phyloP scores from a whole-genome alignment of 2,113 vertebrate species.

The Pterocles gutturalis region DNA sequence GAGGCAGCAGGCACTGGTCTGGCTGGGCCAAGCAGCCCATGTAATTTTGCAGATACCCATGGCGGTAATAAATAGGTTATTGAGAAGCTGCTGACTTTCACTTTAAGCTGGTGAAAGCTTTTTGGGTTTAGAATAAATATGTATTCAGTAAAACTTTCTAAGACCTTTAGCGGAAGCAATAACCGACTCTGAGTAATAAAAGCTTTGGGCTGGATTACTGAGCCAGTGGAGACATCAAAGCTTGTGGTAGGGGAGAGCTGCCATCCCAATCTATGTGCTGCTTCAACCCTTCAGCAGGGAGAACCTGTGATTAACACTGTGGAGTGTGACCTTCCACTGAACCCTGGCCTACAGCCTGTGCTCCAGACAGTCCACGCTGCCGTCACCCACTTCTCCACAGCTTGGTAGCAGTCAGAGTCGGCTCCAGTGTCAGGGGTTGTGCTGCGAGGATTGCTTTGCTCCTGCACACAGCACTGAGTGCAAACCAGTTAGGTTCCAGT shows the following conservation, averaged over 20 bases:
- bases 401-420: background rate
- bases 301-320: accelerated
- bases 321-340: background rate
- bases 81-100: background rate
- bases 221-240: background rate
- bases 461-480: background rate
- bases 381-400: background rate
- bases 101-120: background rate
- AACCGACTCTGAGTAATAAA: background rate
- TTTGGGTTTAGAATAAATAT: background rate
- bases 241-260: background rate
- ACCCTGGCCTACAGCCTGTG: accelerated
- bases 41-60: background rate
- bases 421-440: background rate
- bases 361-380: accelerated
- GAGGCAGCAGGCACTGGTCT: background rate
- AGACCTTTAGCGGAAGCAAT: background rate
- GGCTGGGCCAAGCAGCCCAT: background rate
- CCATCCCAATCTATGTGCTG: background rate
- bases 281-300: background rate
- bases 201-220: background rate
- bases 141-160: background rate
- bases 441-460: conserved; percentile 18
- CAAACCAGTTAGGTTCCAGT: background rate
- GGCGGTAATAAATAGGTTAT: background rate